A percentile compares a stretch with the other conserved stretches of the same genome.
Evolutionary conservation across 2,888 invertebrate genomes (phyloP).

Genomic region (Cosmorhoe ocellata): DNA sequence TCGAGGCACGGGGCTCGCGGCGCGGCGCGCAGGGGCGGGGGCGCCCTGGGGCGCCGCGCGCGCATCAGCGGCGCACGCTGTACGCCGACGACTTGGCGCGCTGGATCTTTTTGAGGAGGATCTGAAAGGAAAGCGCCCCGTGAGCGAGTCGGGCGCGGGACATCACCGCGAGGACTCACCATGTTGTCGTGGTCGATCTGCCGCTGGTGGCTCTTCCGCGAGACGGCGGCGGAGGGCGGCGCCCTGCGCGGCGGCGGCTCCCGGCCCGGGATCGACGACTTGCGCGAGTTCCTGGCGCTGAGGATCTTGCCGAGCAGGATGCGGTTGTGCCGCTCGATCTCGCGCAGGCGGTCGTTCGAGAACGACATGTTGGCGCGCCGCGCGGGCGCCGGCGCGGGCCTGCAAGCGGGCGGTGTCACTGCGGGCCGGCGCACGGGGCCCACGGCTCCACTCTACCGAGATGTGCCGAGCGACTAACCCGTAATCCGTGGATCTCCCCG

Average conservation of each 20-base stretch:
- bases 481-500: slow-evolving; percentile 63
- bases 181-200: slow-evolving; percentile 83
- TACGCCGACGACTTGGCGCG: slow-evolving; percentile 73
- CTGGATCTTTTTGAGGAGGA: slow-evolving; percentile 75
- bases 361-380: slow-evolving; percentile 79
- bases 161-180: too few species aligned
- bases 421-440: too few species aligned
- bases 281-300: slow-evolving; percentile 63
- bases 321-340: slow-evolving; percentile 84
- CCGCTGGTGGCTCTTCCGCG: slow-evolving; percentile 77
- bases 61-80: slow-evolving; percentile 71
- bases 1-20: slow-evolving; percentile 42
- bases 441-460: slow-evolving; percentile 19
- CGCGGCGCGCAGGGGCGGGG: too few species aligned
- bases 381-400: slow-evolving; percentile 57
- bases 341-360: slow-evolving; percentile 81
- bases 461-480: slow-evolving; percentile 50
- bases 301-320: slow-evolving; percentile 82
- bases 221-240: slow-evolving; percentile 72
- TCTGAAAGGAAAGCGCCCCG: slow-evolving; percentile 46
- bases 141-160: too few species aligned
- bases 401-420: slow-evolving; percentile 37
- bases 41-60: slow-evolving; percentile 28
- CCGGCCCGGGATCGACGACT: slow-evolving; percentile 59
- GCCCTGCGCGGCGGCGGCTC: slow-evolving; percentile 47